Evolutionary conservation across 1,140 invertebrate genomes (phyloP).

Genomic region (Hermetia illucens): DNA sequence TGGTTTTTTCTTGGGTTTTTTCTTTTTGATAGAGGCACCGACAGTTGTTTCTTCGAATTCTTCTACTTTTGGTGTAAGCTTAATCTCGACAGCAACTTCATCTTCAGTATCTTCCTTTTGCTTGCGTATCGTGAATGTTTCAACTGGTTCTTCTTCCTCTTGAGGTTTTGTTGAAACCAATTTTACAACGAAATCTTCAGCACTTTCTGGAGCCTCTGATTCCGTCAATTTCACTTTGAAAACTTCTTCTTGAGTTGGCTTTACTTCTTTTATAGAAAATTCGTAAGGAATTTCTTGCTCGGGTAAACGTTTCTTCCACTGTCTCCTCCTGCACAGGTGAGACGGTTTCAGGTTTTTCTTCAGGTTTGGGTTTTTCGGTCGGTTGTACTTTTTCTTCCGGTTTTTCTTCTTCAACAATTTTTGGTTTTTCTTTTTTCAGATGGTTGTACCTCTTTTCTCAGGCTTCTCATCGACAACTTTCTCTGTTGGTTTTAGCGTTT

Average conservation of each 20-base stretch:
- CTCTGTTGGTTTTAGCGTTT: slow-evolving; percentile 30
- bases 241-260: slow-evolving; percentile 3
- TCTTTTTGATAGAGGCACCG: slow-evolving; percentile 24
- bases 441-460: slow-evolving; percentile 15
- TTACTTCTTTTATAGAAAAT: no score
- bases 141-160: neutral
- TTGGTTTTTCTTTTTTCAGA: slow-evolving; percentile 22
- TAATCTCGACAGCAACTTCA: slow-evolving; percentile 9
- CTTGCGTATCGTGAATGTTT: slow-evolving; percentile 9
- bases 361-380: slow-evolving; percentile 10
- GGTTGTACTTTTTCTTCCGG: slow-evolving; percentile 14
- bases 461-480: slow-evolving; percentile 5
- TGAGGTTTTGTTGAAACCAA: slow-evolving; percentile 15
- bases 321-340: no score
- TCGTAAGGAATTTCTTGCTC: slow-evolving; percentile 3
- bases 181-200: slow-evolving; percentile 16
- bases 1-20: slow-evolving; percentile 24
- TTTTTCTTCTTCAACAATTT: slow-evolving; percentile 22
- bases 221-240: slow-evolving; percentile 2
- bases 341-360: no score
- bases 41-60: slow-evolving; percentile 14
- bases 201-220: slow-evolving; percentile 14
- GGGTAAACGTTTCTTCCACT: no score
- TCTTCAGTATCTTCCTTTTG: slow-evolving; percentile 12
- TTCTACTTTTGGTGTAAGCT: slow-evolving; percentile 9